Base-by-base conservation (phyloP, 2,888 invertebrate genomes). In the Troides aeacus region DNA sequence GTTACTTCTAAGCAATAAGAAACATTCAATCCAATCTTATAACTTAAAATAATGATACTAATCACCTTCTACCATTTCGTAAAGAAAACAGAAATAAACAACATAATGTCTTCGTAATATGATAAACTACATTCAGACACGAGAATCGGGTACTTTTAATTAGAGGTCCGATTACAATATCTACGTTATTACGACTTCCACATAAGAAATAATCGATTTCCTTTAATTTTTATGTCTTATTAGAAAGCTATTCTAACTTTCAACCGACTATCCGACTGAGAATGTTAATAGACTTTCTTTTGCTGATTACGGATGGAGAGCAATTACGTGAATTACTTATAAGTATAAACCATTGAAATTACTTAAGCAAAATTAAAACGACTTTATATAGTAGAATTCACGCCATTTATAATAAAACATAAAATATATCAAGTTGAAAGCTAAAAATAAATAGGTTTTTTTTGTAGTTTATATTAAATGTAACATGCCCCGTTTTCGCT, bases 181-280 rank as follows among this genome's bases (percentile, higher is more conserved):
- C 63, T 24, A n/a, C 58, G 57, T 71, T 50, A 66, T 68, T 68
- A 72, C 50, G 42, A 57, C 62, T 66, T 56, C 64, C 60, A 64
- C 69, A 64, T 71, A 67, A 66, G 68, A 64, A 70, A 70, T 72
- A 70, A 72, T 73, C 63, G 46, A 64, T 71, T 72, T 73, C 73
- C 72, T 73, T 73, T 73, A 72, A 73, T 73, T 72, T 71, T 68
- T 73, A 72, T 72, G 64, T 68, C 68, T 72, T 75, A 72, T 71
- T 73, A 74, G 77, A 77, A 77, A 77, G 76, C 74, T 70, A 58
- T 67, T 64, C 72, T 72, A 71, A 69, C 72, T 75, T 74, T 71
- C 71, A 72, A 72, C 61, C 71, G 71, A 72, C 63, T 72, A 66
- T 74, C 67, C 71, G 70, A 72, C 64, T 69, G 69, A 71, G 71